Conservation (phyloP, 2,113 vertebrate species). For the Brachypodius melanocephalos region DNA sequence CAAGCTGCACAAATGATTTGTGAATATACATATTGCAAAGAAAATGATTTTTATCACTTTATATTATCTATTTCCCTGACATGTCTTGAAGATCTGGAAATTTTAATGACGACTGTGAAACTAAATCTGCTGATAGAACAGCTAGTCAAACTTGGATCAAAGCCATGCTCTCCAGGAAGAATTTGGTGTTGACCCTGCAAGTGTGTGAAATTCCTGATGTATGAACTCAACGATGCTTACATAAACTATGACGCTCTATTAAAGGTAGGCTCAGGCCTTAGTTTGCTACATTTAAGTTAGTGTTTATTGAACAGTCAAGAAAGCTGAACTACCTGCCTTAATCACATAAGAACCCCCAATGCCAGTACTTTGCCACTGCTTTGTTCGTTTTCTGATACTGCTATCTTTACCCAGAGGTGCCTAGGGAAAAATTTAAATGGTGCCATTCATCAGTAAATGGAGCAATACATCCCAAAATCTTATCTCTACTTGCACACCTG, state of each 20-base stretch:
- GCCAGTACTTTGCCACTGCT: background rate
- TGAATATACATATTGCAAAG: background rate
- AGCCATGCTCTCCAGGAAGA: background rate
- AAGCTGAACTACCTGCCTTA: background rate
- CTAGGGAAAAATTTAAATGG: conserved; percentile 6
- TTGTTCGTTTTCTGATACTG: background rate
- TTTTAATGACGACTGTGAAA: background rate
- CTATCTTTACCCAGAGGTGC: background rate
- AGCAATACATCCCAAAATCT: conserved; percentile 23
- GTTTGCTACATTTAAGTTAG: background rate
- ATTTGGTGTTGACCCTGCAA: background rate
- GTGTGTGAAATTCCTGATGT: background rate
- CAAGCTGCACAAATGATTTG: background rate
- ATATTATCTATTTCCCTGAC: background rate
- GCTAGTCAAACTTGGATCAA: background rate
- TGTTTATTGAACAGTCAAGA: background rate
- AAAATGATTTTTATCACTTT: background rate
- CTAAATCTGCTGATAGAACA: background rate
- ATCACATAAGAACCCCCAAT: background rate
- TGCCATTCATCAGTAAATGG: conserved; percentile 22
- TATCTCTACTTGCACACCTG: conserved; percentile 43
- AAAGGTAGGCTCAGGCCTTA: background rate
- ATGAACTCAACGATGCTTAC: background rate
- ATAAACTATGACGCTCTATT: background rate
- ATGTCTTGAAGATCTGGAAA: background rate